These are phyloP conservation scores for Leptogaster cylindrica DNA, from an alignment of 2,888 invertebrate species.

Conservation along the genomic window DNA sequence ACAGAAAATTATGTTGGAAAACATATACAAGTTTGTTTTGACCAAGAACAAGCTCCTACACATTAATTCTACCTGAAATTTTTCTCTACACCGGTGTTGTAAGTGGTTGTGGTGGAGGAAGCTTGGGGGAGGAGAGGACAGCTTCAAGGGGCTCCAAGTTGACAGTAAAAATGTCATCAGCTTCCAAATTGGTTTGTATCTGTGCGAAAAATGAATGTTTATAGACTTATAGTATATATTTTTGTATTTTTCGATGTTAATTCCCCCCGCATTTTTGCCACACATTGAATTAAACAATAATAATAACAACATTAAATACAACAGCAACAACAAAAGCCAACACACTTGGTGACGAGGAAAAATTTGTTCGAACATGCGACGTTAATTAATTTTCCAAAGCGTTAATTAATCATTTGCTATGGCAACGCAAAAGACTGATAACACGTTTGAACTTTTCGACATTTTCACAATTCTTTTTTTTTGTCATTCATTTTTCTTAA, in stretches of 20 bases:
- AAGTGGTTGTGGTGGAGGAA: neutral
- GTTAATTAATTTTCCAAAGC: slow-evolving; percentile 47
- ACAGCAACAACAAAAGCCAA: no score
- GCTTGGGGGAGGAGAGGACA: neutral
- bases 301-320: no score
- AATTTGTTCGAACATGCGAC: slow-evolving; percentile 47
- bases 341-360: slow-evolving; percentile 41
- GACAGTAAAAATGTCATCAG: slow-evolving; percentile 18
- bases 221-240: no score
- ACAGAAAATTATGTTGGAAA: neutral
- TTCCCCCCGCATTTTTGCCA: slow-evolving; percentile 18
- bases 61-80: slow-evolving; percentile 12
- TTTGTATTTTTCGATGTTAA: no score
- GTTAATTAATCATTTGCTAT: slow-evolving; percentile 47
- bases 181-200: slow-evolving; percentile 12
- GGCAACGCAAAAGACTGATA: slow-evolving; percentile 44
- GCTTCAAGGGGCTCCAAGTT: no score
- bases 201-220: slow-evolving; percentile 13
- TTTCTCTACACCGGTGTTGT: neutral
- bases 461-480: no score
- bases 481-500: no score
- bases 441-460: slow-evolving; percentile 46
- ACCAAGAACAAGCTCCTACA: neutral
- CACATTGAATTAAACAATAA: no score
- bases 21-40: slow-evolving; percentile 22